phyloP scores from a whole-genome alignment of 2,113 vertebrate genomes.

The Poecilia latipinna region DNA sequence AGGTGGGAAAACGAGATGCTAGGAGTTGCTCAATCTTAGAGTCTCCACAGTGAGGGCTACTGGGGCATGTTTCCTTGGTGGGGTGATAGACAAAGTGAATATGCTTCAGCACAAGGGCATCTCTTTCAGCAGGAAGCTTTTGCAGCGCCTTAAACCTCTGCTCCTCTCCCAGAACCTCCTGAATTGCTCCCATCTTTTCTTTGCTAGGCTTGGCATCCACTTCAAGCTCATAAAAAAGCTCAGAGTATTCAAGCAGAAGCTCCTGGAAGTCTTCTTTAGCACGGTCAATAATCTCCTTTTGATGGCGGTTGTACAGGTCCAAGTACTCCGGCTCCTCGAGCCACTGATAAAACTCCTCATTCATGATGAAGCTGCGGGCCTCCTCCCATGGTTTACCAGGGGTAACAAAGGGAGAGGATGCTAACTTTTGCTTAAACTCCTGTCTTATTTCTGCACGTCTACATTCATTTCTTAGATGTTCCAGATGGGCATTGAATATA shows the following conservation, averaged over 20 bases:
- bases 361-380: constrained; percentile 97
- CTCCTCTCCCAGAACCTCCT: constrained; percentile 94
- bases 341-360: constrained; percentile 96
- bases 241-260: constrained; percentile 94
- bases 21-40: constrained; percentile 91
- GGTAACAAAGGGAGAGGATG: constrained; percentile 91
- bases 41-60: constrained; percentile 88
- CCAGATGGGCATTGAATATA: constrained; percentile 88
- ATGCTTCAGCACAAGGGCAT: constrained; percentile 95
- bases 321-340: constrained; percentile 91
- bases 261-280: constrained; percentile 99
- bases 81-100: constrained; percentile 99
- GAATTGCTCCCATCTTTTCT: constrained; percentile 99
- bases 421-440: constrained; percentile 91
- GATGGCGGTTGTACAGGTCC: constrained; percentile 94
- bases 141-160: constrained; percentile 93
- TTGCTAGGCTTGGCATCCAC: constrained; percentile 98
- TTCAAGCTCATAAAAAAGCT: constrained; percentile 97
- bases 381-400: constrained; percentile 98
- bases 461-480: constrained; percentile 90
- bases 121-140: constrained; percentile 94
- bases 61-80: constrained; percentile 95
- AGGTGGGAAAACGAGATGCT: constrained; percentile 81
- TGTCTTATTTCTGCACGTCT: constrained; percentile 89
- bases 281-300: constrained; percentile 94